Percentiles rank a stretch among this genome's conserved stretches.
Evolutionary conservation across 2,797 vertebrate species (phyloP).

Genomic region (Kryptolebias ocellatus): DNA sequence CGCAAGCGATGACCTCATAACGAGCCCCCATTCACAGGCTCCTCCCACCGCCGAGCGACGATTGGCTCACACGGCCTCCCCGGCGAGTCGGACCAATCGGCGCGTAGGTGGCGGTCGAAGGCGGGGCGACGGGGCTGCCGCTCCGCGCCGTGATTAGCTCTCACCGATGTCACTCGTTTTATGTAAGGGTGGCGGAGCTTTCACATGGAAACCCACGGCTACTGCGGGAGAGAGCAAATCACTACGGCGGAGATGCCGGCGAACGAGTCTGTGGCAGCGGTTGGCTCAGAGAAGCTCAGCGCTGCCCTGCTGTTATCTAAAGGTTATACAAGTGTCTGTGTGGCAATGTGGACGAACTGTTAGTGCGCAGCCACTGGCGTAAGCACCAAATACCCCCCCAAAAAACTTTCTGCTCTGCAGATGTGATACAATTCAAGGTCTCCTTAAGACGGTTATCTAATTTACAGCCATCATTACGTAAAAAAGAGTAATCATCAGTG

Average conservation of each 20-base stretch:
- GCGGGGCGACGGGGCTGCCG: background rate
- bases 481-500: background rate
- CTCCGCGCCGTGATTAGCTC: slow-evolving; percentile 50
- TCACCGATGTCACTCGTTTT: slow-evolving; percentile 64
- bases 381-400: background rate
- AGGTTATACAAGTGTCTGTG: slow-evolving; percentile 83
- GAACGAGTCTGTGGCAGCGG: slow-evolving; percentile 70
- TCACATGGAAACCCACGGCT: slow-evolving; percentile 81
- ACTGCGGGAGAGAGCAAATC: slow-evolving; percentile 66
- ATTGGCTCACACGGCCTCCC: slow-evolving; percentile 44
- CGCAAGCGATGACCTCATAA: slow-evolving; percentile 74
- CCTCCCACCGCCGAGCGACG: slow-evolving; percentile 11
- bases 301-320: slow-evolving; percentile 79
- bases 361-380: slow-evolving; percentile 28
- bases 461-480: slow-evolving; percentile 4
- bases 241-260: slow-evolving; percentile 56
- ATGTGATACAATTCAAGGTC: slow-evolving; percentile 26
- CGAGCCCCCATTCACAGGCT: slow-evolving; percentile 12
- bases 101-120: rapidly evolving
- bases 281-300: slow-evolving; percentile 66
- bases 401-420: slow-evolving; percentile 15
- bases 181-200: slow-evolving; percentile 75
- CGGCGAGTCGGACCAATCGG: slow-evolving; percentile 15
- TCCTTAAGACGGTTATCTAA: slow-evolving; percentile 20
- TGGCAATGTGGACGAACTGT: slow-evolving; percentile 57